Evolutionary conservation across 2,113 vertebrate genomes (phyloP), one percentile per base, ranked within the genome.

Genomic region (Planiliza haematocheilus): DNA sequence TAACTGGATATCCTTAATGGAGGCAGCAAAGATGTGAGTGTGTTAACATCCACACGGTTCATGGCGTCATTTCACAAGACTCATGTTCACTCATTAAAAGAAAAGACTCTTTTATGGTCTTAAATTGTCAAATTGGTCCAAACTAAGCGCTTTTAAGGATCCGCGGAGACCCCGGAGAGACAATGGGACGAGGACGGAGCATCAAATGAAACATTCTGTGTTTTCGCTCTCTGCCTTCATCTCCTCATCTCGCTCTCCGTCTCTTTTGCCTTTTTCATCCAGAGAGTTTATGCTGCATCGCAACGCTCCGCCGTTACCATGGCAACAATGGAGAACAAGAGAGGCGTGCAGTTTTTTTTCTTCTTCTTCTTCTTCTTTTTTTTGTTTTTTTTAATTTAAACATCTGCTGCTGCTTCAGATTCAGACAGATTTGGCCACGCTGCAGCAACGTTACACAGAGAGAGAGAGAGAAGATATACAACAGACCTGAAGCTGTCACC

Each of bases 251-350:
- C 18, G 64, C 41, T 38, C 53, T 70, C 60, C 9, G 4, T 63
- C 76, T 74, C 39, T 1, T 66, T 43, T 24, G 9, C 71, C 74
- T 78, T 60, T 73, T 30, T 30, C 24, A 30, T 30, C 24, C 24
- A n/a, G 21, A 9, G 59, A 63, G 59, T 67, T 55, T 78, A n/a
- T 79, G 80, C 84, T 88, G 84, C 88, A 88, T 89, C 70, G 79
- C 75, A 72, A 85, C 57, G 61, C 81, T 76, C 70, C 21, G 56
- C 30, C 46, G 50, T 89, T 74, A 20, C 88, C 78, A 81, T 79
- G 70, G 80, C 78, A 88, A 89, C 88, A 52, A 59, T 4, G 20
- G 11, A 51, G 66, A 38, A 63, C 42, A 57, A 64, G 58, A 62
- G 56, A 56, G 21, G 2, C 50, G 34, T 20, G 36, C 55, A n/a